Conservation (phyloP, 2,888 invertebrate species). For the Chymomyza procnemis region DNA sequence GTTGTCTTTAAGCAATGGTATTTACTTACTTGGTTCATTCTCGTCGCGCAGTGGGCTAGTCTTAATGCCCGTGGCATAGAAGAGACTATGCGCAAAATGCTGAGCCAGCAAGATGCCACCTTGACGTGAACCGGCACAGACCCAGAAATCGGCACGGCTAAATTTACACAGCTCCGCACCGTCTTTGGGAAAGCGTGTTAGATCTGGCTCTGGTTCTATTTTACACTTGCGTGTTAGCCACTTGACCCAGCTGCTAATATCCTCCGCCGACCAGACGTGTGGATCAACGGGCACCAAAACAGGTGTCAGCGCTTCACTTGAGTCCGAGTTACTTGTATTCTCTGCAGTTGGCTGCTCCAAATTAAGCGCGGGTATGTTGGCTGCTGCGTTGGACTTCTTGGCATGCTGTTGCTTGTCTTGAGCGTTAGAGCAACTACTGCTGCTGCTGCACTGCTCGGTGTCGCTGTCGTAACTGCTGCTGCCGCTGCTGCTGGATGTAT, state of each 20-base stretch:
- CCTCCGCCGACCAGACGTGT: conserved; percentile 81
- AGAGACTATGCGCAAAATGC: conserved; percentile 82
- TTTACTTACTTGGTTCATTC: conserved; percentile 78
- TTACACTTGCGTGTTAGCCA: conserved; percentile 83
- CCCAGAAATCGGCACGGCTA: conserved; percentile 82
- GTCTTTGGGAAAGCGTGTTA: conserved; percentile 80
- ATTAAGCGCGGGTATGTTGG: neutral
- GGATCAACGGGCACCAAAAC: conserved; percentile 80
- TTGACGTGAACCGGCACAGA: conserved; percentile 79
- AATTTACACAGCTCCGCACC: conserved; percentile 82
- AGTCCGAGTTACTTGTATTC: conserved; percentile 28
- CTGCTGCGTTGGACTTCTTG: neutral
- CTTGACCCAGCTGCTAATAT: conserved; percentile 82
- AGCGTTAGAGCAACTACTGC: conserved; percentile 9
- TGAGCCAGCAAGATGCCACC: conserved; percentile 81
- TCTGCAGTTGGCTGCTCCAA: conserved; percentile 1
- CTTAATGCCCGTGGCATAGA: conserved; percentile 82
- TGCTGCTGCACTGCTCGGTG: conserved; percentile 22
- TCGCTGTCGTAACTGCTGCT: conserved; percentile 17
- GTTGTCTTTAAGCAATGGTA: neutral
- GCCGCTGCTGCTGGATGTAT: conserved; percentile 30
- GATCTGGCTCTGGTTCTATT: conserved; percentile 80
- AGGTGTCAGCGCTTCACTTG: conserved; percentile 42
- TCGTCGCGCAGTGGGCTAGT: conserved; percentile 81
- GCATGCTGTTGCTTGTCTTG: neutral